Percentiles rank a stretch among this genome's conserved stretches.
phyloP scores from a whole-genome alignment of 2,113 vertebrate genomes.

The Nothobranchius kuhntae region DNA sequence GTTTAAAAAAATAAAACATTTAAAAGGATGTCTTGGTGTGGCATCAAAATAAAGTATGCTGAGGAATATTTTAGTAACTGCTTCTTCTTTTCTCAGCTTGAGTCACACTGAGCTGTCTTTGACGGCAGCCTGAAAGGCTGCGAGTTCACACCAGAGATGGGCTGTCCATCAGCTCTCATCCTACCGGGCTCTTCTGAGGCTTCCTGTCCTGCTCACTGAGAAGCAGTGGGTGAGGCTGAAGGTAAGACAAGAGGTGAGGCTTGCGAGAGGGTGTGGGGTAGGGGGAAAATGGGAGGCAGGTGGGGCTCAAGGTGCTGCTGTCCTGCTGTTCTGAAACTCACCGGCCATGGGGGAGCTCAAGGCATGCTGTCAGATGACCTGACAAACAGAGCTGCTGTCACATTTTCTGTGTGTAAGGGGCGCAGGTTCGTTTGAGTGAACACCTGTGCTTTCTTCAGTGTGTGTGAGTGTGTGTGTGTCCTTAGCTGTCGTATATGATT shows the following conservation, averaged over 20 bases:
- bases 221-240: constrained; percentile 56
- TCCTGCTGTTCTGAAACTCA: constrained; percentile 69
- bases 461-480: constrained; percentile 46
- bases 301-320: constrained; percentile 58
- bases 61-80: constrained; percentile 9
- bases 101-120: constrained; percentile 50
- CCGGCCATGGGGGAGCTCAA: constrained; percentile 64
- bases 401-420: constrained; percentile 43
- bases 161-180: constrained; percentile 68
- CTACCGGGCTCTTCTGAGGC: constrained; percentile 67
- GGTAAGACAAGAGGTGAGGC: constrained; percentile 15
- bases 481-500: constrained; percentile 43
- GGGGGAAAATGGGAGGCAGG: not conserved
- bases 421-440: constrained; percentile 35
- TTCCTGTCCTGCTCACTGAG: constrained; percentile 63
- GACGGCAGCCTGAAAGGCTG: constrained; percentile 34
- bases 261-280: not conserved
- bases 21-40: not conserved
- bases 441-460: constrained; percentile 44
- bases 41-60: not conserved
- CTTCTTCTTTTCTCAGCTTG: constrained; percentile 15
- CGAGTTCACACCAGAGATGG: constrained; percentile 57
- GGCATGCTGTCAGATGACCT: constrained; percentile 60
- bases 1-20: not conserved
- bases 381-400: constrained; percentile 65